A percentile compares a stretch with the other conserved stretches of the same genome.
Evolutionary conservation across 2,113 vertebrate species (phyloP).

Genomic region (human): GRCh38 chr18:4931501-4932000

Average conservation of each 20-base stretch:
- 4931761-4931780: conserved; percentile 15
- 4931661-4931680: background rate
- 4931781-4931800: background rate
- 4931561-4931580: background rate
- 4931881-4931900: conserved; percentile 30
- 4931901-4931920: background rate
- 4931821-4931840: background rate
- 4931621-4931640: background rate
- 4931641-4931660: background rate
- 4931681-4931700: background rate
- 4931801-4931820: conserved; percentile 1
- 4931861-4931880: background rate
- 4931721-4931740: background rate
- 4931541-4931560: background rate
- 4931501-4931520: background rate
- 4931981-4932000: background rate
- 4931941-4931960: conserved; percentile 36
- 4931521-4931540: background rate
- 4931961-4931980: background rate
- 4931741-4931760: background rate
- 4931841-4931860: background rate
- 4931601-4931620: background rate
- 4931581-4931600: background rate
- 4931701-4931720: background rate
- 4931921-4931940: conserved; percentile 35